Evolutionary conservation across 2,888 invertebrate genomes (phyloP), one percentile per base, ranked within the genome.

Genomic region (Drosophila silvestris): DNA sequence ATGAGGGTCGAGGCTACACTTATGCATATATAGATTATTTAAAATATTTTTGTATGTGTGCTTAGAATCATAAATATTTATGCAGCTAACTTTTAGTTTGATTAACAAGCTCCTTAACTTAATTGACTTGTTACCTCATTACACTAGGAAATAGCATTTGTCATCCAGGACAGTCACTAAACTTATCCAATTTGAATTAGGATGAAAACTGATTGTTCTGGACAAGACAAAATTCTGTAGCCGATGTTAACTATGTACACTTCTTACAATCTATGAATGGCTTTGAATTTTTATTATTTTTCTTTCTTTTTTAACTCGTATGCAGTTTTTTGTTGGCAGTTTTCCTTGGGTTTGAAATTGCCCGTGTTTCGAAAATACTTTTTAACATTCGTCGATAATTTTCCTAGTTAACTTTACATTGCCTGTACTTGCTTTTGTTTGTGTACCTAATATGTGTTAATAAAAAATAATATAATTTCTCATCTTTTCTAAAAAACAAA

Each of bases 251-350:
- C 53, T 75, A 79, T 79, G 52, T 72, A 79, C 77, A 79, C 14
- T 44, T 28, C 69, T 70, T 80, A 79, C 54, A 35, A 26, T 30
- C 72, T 80, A 79, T 73, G 73, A 79, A 79, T 79, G 79, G 79
- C 79, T 63, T 73, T 80, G 70, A 80, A 80, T 59, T 61, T 68
- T 72, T 47, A 26, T 22, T 22, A 12, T 60, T 57, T 19, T 32
- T 57, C 50, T 33, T 64, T 68, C 41, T 50, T 50, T 62, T 28
- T 26, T 51, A 41, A 30, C 32, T 2, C 22, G 12, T n/a, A 22
- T 32, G 41, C 51, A 50, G 39, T 44, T 39, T 50, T 28, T 51
- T 72, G 19, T 61, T 61, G 60, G 66, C 73, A 66, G 60, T 61
- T 53, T n/a, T 44, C 28, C n/a, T 14, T 22, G 35, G 3, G 19